These are phyloP conservation scores for Puma concolor DNA, from an alignment of 2,113 vertebrate genomes.

Conservation along the genomic window DNA sequence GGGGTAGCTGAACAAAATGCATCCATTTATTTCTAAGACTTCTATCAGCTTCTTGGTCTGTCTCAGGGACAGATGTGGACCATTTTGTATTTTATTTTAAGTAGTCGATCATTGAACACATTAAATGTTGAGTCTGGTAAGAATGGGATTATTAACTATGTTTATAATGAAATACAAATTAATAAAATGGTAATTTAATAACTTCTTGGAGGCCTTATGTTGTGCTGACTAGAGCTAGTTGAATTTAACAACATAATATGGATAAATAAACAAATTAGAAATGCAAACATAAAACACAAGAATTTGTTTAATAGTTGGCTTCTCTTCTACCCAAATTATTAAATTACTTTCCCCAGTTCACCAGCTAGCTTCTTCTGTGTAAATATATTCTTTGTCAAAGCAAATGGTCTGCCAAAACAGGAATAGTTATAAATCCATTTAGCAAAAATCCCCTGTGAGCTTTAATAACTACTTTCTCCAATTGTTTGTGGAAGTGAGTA, in stretches of 20 bases:
- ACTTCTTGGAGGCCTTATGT: background rate
- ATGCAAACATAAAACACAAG: background rate
- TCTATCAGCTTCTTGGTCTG: background rate
- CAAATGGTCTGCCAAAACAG: constrained; percentile 44
- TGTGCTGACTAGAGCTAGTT: background rate
- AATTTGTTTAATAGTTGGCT: constrained; percentile 46
- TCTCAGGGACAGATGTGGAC: background rate
- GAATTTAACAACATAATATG: constrained; percentile 10
- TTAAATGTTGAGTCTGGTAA: background rate
- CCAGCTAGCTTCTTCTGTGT: constrained; percentile 25
- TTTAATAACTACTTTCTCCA: constrained; percentile 40
- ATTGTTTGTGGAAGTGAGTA: background rate
- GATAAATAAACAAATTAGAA: background rate
- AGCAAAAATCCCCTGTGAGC: constrained; percentile 10
- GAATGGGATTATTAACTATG: background rate
- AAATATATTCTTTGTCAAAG: constrained; percentile 58
- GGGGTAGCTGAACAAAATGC: background rate
- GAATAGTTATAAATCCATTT: background rate
- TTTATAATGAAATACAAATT: background rate
- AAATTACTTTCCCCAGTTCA: constrained; percentile 23
- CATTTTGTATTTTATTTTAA: constrained; percentile 45
- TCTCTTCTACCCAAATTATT: constrained; percentile 48
- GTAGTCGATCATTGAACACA: background rate
- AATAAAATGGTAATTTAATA: constrained; percentile 7
- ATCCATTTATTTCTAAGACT: background rate